A percentile compares a stretch with the other conserved stretches of the same genome.
phyloP scores from a whole-genome alignment of 2,888 invertebrate species.

The Sminthurinus aureus region DNA sequence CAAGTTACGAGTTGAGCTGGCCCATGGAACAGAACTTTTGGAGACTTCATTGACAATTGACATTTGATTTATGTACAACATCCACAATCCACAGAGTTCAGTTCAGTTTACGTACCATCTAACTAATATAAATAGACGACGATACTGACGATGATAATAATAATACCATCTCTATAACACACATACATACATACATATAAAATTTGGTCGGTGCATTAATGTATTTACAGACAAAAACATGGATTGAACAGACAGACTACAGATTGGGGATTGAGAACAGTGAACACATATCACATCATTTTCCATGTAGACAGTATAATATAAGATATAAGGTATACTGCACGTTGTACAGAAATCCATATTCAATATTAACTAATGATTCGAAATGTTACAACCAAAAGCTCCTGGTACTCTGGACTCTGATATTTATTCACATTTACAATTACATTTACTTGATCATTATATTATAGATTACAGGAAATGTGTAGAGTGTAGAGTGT shows the following conservation, averaged over 20 bases:
- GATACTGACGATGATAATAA: too few species aligned
- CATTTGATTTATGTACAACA: conserved; percentile 31
- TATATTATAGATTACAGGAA: background rate
- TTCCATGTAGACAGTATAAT: background rate
- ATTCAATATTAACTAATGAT: background rate
- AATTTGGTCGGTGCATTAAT: too few species aligned
- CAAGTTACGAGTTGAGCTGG: background rate
- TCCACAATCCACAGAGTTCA: conserved; percentile 1
- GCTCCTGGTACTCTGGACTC: background rate
- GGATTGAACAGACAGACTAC: too few species aligned
- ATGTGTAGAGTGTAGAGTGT: background rate
- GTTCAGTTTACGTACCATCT: conserved; percentile 16
- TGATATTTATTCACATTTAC: too few species aligned
- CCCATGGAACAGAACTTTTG: background rate
- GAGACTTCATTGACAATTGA: conserved; percentile 14
- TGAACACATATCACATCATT: background rate
- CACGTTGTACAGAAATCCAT: background rate
- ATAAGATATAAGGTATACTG: background rate
- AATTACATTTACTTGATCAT: background rate
- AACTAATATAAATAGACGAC: conserved; percentile 14
- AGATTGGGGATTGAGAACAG: background rate
- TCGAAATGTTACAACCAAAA: background rate
- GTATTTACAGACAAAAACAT: background rate
- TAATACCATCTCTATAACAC: too few species aligned
- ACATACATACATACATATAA: too few species aligned